phyloP scores from a whole-genome alignment of 2,888 invertebrate genomes.

The Chaitophorus viminalis region DNA sequence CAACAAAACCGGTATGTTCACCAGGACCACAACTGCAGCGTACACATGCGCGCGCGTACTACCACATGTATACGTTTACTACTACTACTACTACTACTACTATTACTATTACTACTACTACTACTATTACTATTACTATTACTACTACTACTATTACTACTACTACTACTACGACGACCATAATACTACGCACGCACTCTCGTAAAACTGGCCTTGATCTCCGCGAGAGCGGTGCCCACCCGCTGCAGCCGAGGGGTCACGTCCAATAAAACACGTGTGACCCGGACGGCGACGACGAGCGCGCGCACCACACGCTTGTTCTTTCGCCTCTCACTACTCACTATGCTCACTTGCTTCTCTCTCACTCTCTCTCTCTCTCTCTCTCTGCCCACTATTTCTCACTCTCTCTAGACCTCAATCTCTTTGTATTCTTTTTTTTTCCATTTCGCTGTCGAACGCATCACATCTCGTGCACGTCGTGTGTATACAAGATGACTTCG shows the following conservation, averaged over 20 bases:
- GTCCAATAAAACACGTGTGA: constrained; percentile 61
- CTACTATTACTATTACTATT: constrained; percentile 24
- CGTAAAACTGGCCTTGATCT: constrained; percentile 62
- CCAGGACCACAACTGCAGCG: neutral
- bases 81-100: neutral
- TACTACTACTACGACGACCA: constrained; percentile 8
- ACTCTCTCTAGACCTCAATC: neutral
- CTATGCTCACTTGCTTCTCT: too few species aligned
- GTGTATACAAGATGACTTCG: neutral
- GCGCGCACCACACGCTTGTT: constrained; percentile 47
- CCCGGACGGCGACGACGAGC: constrained; percentile 31
- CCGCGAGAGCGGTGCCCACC: neutral
- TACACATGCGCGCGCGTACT: neutral
- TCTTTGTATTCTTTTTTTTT: neutral
- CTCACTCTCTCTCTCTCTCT: neutral
- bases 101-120: constrained; percentile 34
- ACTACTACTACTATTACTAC: constrained; percentile 32
- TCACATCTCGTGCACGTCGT: neutral
- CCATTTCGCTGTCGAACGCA: constrained; percentile 5
- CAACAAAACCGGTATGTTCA: constrained; percentile 36
- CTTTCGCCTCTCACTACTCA: neutral
- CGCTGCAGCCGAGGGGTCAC: constrained; percentile 13
- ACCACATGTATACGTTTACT: neutral
- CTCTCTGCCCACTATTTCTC: too few species aligned
- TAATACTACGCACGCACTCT: constrained; percentile 36